Evolutionary conservation across 2,888 invertebrate species (phyloP), one percentile per base, ranked within the genome.

Genomic region (Smittia sp.): DNA sequence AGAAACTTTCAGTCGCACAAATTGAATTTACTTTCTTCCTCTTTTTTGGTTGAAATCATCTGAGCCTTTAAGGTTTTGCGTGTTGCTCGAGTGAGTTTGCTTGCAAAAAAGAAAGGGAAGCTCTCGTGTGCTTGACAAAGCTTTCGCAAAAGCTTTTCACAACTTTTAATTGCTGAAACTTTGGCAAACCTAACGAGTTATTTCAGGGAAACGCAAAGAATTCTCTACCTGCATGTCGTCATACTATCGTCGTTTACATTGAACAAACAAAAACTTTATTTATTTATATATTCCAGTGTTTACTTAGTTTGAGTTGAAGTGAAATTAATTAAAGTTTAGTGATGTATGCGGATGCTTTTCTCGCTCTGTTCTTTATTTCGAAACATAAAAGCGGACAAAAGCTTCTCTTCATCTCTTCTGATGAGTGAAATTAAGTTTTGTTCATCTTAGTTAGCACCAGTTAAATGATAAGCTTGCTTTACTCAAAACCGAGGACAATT

Each of bases 371-470:
- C 39, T 39, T 39, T 13, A 39, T 39, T 9, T 39, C 13, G 39
- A 39, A 39, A 39, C 39, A 39, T 13, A 39, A 39, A 39, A 39
- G 39, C 39, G 39, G 7, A n/a, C 15, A 9, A 58, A 58, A 58
- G 15, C 58, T n/a, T n/a, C n/a, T n/a, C n/a, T n/a, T n/a, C n/a
- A n/a, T n/a, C n/a, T n/a, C n/a, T n/a, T n/a, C n/a, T n/a, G n/a
- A n/a, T n/a, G n/a, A n/a, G n/a, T n/a, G 20, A 63, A 63, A 25
- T 22, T n/a, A 27, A 27, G 25, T 63, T 63, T 63, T 63, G 63
- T 63, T 63, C 46, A 46, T 58, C 58, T 63, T 58, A 20, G 9
- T 18, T 63, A 63, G 63, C 63, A 63, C 63, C 63, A 63, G 63
- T 63, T 58, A 63, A 63, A 63, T 63, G 27, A 27, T 46, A 46